Conservation (phyloP, 2,113 vertebrate species). For the Cervus canadensis region DNA sequence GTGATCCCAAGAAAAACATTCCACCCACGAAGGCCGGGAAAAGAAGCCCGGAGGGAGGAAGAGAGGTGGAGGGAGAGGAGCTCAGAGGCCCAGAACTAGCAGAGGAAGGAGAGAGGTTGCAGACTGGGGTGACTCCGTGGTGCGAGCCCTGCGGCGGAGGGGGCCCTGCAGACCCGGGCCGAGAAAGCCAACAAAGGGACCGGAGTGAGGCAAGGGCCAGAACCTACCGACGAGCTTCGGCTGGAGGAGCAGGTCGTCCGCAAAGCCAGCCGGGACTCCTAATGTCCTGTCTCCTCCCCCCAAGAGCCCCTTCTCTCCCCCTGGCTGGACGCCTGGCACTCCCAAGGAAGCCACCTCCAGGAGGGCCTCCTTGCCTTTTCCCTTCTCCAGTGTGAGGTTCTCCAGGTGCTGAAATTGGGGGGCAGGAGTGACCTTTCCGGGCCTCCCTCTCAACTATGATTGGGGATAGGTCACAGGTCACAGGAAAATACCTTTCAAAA, state of each 20-base stretch:
- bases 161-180: neutral
- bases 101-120: neutral
- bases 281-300: neutral
- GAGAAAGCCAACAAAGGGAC: neutral
- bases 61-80: constrained; percentile 38
- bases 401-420: neutral
- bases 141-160: neutral
- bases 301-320: neutral
- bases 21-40: neutral
- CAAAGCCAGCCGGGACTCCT: neutral
- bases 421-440: neutral
- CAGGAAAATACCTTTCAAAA: constrained; percentile 27
- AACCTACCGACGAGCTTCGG: neutral
- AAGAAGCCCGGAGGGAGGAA: constrained; percentile 59
- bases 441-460: neutral
- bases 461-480: constrained; percentile 32
- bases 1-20: neutral
- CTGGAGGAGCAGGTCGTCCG: neutral
- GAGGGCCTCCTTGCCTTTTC: neutral
- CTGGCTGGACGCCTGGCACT: neutral
- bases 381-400: neutral
- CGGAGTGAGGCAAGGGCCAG: neutral
- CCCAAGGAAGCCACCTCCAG: neutral
- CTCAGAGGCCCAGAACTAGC: neutral
- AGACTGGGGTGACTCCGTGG: neutral